These are phyloP conservation scores for Desmophyllum pertusum DNA, from an alignment of 92 coral and sea anemone genomes.

Conservation along the genomic window DNA sequence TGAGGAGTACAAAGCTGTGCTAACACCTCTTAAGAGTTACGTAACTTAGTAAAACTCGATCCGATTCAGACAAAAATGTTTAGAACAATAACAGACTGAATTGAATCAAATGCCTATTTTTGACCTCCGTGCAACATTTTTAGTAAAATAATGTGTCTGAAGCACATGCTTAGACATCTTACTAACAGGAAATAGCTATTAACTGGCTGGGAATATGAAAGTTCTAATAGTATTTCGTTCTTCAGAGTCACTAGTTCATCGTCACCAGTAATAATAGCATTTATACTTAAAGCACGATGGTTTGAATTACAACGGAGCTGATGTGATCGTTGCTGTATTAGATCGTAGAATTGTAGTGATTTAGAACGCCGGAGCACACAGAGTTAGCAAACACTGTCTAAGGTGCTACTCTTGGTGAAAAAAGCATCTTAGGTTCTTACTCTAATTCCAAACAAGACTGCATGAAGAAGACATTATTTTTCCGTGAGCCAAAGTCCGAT, in stretches of 20 bases:
- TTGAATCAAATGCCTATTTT: neutral
- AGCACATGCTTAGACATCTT: slow-evolving; percentile 18
- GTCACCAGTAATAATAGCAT: too few species aligned
- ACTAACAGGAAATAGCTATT: slow-evolving; percentile 18
- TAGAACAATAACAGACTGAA: neutral
- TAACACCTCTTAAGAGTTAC: neutral
- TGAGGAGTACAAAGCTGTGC: neutral
- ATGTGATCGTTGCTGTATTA: too few species aligned
- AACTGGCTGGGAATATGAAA: neutral
- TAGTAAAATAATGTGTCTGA: neutral
- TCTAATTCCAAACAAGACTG: neutral
- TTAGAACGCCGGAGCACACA: neutral
- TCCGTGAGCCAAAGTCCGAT: neutral
- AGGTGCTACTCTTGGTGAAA: neutral
- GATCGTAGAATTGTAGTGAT: neutral
- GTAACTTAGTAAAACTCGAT: neutral
- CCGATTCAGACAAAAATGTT: neutral
- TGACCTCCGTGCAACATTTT: neutral
- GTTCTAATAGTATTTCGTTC: neutral
- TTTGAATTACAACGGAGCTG: too few species aligned
- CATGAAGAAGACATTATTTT: neutral
- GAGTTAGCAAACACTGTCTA: neutral
- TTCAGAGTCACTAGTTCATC: neutral
- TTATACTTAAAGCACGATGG: too few species aligned
- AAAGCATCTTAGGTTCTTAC: neutral